Evolutionary conservation across 2,797 vertebrate species (phyloP), one percentile per base, ranked within the genome.

Genomic region (Pangasius larnaudii): DNA sequence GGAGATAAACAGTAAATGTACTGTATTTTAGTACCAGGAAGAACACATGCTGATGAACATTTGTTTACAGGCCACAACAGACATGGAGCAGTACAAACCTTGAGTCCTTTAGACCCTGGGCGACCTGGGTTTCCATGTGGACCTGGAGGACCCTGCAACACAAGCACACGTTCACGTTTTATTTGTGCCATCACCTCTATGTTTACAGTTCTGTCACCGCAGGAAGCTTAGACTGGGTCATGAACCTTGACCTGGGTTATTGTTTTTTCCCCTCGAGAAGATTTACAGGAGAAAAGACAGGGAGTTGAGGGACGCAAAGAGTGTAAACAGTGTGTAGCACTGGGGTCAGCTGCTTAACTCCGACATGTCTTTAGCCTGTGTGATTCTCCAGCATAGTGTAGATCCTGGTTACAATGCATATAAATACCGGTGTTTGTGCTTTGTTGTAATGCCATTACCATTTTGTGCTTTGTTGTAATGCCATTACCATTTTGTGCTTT

Each of bases 101-200:
- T 99, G 81, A 92, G 87, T 92, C 98, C 98, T 65, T 97, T 92
- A 58, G 94, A 92, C 36, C 98, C 98, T 1, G 97, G 93, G 3
- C 78, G 96, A 75, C 98, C 98, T 19, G 98, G 98, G 88, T 97
- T 99, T 94, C 98, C 98, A n/a, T 98, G 97, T 72, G 98, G 96
- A 90, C 98, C 98, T 18, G 95, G 95, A 56, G 96, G 96, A 96
- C 98, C 98, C 98, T 99, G 85, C 88, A 95, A 95, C 90, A 93
- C 82, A 93, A 87, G 95, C 59, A 95, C 80, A 92, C 22, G 53
- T 67, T 87, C 88, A 84, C 80, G 18, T 90, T 89, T 91, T 87
- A 75, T 85, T 85, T 82, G 51, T 89, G 46, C 56, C 24, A 19
- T 86, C 78, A 81, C 59, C 16, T 82, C 49, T 14, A 58, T 63